A percentile compares a stretch with the other conserved stretches of the same genome.
Conservation (phyloP, 1,140 invertebrate genomes). For the Parasteatoda tepidariorum region DNA sequence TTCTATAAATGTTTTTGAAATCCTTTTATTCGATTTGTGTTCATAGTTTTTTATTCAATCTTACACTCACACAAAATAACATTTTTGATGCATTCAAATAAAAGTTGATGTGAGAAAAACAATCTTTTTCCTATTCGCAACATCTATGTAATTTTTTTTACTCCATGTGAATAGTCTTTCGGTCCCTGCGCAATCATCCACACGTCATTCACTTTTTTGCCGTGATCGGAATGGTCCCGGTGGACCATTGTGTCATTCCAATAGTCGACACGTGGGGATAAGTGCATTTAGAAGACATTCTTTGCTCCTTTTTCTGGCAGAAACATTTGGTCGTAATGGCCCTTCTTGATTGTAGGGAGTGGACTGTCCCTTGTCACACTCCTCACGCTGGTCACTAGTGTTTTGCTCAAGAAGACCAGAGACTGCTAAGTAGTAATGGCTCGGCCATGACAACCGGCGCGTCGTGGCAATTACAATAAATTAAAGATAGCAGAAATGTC, state of each 20-base stretch:
- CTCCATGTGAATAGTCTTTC: not conserved
- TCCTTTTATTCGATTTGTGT: no score
- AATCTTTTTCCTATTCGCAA: not conserved
- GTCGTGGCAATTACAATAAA: no score
- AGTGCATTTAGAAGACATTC: not conserved
- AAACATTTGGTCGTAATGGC: not conserved
- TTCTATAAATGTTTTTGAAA: no score
- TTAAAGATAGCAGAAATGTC: no score
- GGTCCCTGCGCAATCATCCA: not conserved
- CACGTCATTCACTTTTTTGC: not conserved
- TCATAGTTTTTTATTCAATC: no score
- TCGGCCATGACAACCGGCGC: no score
- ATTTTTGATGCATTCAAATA: no score
- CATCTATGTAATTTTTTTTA: not conserved
- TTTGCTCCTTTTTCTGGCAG: not conserved
- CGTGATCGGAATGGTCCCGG: not conserved
- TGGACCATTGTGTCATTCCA: not conserved
- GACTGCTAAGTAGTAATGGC: not conserved
- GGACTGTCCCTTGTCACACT: not conserved
- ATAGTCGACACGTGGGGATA: not conserved
- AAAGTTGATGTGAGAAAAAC: not conserved
- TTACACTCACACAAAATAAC: no score
- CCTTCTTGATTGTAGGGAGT: not conserved
- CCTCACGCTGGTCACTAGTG: not conserved
- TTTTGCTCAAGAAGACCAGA: not conserved